A percentile compares a stretch with the other conserved stretches of the same genome.
Conservation (phyloP, 2,113 vertebrate species). For the Taxidea taxus region DNA sequence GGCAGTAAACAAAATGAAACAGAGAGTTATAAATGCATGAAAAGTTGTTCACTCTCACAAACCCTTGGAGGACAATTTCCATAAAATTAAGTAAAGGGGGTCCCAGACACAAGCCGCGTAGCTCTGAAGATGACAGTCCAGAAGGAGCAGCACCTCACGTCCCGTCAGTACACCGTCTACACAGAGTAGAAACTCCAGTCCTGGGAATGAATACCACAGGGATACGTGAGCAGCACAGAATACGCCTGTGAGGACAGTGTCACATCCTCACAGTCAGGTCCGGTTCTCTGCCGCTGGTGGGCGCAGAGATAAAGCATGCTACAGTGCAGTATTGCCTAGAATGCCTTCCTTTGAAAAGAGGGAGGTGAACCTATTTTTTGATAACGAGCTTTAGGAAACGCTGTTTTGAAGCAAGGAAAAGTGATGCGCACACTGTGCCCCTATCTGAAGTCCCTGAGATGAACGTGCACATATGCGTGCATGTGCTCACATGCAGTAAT, state of each 20-base stretch:
- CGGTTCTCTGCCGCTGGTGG: not conserved
- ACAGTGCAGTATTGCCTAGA: no score
- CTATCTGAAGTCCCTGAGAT: not conserved
- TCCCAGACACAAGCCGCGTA: not conserved
- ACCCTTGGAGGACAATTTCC: not conserved
- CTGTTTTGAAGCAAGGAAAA: not conserved
- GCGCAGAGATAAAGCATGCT: not conserved
- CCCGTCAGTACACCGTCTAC: not conserved
- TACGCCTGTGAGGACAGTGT: no score
- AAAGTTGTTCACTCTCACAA: not conserved
- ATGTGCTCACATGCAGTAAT: not conserved
- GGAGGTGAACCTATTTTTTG: not conserved
- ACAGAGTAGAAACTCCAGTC: not conserved
- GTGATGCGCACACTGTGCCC: not conserved
- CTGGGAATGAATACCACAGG: not conserved
- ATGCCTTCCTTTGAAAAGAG: not conserved
- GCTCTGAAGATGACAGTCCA: not conserved
- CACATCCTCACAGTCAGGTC: no score
- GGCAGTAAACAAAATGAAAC: not conserved
- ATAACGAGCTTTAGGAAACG: not conserved
- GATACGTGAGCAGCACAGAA: not conserved
- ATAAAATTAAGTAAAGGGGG: not conserved
- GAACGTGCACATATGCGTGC: not conserved
- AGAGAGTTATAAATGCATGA: not conserved
- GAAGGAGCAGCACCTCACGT: not conserved